phyloP scores from a whole-genome alignment of 2,797 vertebrate species.

The Cygnus olor region DNA sequence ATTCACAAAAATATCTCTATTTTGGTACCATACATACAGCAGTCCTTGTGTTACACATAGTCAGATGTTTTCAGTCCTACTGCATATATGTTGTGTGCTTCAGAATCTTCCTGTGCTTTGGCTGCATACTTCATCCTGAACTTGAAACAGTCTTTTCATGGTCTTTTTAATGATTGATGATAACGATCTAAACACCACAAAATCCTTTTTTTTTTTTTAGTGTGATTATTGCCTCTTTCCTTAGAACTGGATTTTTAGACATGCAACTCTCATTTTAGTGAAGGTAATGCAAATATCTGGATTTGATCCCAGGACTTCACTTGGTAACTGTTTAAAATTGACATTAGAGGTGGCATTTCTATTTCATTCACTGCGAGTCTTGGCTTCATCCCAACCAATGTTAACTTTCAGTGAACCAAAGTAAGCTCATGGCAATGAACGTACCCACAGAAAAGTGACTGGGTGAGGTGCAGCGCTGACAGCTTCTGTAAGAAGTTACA shows the following conservation, averaged over 20 bases:
- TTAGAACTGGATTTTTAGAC: not conserved
- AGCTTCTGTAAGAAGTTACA: not conserved
- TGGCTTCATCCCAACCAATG: not conserved
- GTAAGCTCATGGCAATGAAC: not conserved
- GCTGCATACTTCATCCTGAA: not conserved
- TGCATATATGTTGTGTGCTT: not conserved
- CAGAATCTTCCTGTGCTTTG: not conserved
- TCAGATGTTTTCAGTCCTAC: not conserved
- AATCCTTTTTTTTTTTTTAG: not conserved
- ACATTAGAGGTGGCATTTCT: not conserved
- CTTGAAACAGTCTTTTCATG: not conserved
- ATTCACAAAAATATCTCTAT: not conserved
- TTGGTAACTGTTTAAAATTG: not conserved
- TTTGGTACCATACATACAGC: fast-evolving
- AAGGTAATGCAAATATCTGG: not conserved
- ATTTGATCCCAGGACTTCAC: not conserved
- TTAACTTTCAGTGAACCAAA: not conserved
- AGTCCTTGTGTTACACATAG: not conserved
- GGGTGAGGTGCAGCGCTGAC: not conserved
- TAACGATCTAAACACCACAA: not conserved
- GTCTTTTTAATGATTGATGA: not conserved
- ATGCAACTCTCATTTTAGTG: not conserved
- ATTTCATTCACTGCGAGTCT: not conserved
- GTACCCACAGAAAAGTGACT: not conserved
- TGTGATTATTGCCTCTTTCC: not conserved